phyloP scores from a whole-genome alignment of 2,888 invertebrate species.

The Syrphus vitripennis region DNA sequence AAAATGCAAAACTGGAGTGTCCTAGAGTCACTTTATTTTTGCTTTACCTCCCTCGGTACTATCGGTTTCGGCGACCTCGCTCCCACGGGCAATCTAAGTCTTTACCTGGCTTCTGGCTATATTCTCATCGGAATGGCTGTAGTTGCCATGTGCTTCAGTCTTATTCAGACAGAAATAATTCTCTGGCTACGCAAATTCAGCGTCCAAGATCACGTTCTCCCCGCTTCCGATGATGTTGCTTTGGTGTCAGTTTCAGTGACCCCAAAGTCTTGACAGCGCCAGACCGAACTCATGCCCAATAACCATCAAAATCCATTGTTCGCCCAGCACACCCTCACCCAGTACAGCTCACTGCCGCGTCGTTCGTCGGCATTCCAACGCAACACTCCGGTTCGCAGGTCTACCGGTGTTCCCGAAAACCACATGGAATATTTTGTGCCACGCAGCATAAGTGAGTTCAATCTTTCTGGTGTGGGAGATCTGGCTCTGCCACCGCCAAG shows the following conservation, averaged over 20 bases:
- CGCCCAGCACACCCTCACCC: conserved; percentile 81
- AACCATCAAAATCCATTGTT: conserved; percentile 79
- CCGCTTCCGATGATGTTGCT: conserved; percentile 82
- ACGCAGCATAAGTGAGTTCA: conserved; percentile 91
- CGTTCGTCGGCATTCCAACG: conserved; percentile 83
- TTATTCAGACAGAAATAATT: conserved; percentile 89
- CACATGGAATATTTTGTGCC: conserved; percentile 92
- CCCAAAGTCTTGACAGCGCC: conserved; percentile 84
- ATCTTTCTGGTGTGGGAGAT: conserved; percentile 86
- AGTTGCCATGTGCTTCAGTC: conserved; percentile 93
- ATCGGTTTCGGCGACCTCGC: conserved; percentile 92
- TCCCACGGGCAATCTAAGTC: conserved; percentile 86
- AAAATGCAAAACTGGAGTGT: conserved; percentile 95
- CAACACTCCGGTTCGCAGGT: conserved; percentile 85
- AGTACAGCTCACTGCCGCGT: conserved; percentile 84
- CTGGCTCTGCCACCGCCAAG: conserved; percentile 82
- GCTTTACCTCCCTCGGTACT: conserved; percentile 90
- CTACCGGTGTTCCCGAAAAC: conserved; percentile 84
- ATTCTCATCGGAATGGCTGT: conserved; percentile 92
- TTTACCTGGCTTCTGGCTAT: conserved; percentile 90
- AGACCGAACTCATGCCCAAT: conserved; percentile 79
- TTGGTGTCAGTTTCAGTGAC: conserved; percentile 83
- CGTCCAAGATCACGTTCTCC: conserved; percentile 79
- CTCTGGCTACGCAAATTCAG: conserved; percentile 81
- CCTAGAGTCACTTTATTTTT: conserved; percentile 92